These are phyloP conservation scores for Candoia aspera DNA, from an alignment of 2,113 vertebrate genomes.

Conservation along the genomic window DNA sequence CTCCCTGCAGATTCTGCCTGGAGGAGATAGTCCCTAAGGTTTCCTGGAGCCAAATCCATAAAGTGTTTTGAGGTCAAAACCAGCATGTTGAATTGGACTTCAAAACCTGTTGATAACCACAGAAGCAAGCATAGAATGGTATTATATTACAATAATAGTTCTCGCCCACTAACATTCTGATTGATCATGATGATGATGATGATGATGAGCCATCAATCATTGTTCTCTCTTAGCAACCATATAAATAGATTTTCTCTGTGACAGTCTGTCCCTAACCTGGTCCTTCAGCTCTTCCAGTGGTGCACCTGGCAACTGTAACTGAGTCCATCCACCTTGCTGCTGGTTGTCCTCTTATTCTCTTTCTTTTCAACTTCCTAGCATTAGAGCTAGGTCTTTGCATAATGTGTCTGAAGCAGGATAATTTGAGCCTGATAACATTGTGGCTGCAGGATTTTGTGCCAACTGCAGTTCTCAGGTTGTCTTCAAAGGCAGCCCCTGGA, in stretches of 20 bases:
- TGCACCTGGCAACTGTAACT: too few species aligned
- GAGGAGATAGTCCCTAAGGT: background rate
- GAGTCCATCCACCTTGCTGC: too few species aligned
- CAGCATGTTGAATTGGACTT: background rate
- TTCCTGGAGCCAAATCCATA: background rate
- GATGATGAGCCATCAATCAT: background rate
- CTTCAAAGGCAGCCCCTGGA: too few species aligned
- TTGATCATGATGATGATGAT: background rate
- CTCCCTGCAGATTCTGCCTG: background rate
- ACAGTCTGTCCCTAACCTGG: background rate
- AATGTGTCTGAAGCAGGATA: too few species aligned
- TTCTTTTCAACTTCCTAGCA: too few species aligned
- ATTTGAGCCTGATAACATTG: too few species aligned
- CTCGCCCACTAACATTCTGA: background rate
- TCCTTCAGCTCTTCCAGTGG: background rate
- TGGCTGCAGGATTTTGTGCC: too few species aligned
- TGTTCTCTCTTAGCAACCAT: background rate
- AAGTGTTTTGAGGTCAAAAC: background rate
- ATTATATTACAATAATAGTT: background rate
- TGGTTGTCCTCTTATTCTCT: too few species aligned
- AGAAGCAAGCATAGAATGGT: background rate
- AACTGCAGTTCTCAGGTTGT: too few species aligned
- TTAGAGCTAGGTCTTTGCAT: too few species aligned
- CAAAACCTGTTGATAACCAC: background rate
- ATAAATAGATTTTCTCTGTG: background rate